Evolutionary conservation across 2,888 invertebrate species (phyloP).

Genomic region (Deroplatys truncata): DNA sequence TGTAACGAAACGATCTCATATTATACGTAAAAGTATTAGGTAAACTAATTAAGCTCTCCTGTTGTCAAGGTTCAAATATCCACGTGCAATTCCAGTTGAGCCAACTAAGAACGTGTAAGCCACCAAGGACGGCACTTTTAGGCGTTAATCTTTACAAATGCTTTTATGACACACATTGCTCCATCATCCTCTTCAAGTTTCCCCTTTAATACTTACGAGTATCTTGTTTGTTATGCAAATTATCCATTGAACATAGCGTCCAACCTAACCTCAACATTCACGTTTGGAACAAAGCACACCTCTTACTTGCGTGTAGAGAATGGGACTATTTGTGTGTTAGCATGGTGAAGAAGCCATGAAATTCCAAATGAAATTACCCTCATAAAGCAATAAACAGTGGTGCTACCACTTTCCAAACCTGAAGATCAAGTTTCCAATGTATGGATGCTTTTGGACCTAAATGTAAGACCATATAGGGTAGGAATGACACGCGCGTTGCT

Average conservation of each 20-base stretch:
- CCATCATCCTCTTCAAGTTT: neutral
- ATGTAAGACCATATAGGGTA: neutral
- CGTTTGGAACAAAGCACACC: neutral
- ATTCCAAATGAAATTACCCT: neutral
- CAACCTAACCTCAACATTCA: neutral
- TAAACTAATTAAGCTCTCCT: neutral
- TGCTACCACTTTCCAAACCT: neutral
- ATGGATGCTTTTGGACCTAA: neutral
- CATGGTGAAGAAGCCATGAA: neutral
- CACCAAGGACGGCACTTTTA: neutral
- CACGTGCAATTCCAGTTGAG: neutral
- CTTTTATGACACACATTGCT: neutral
- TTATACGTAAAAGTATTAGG: too few species aligned
- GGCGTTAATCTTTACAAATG: neutral
- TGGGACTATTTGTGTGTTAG: neutral
- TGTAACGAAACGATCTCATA: neutral
- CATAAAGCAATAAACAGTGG: neutral
- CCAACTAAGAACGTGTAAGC: neutral
- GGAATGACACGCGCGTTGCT: too few species aligned
- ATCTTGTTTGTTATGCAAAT: constrained; percentile 8
- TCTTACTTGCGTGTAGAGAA: neutral
- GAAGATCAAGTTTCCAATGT: neutral
- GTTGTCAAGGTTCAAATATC: neutral
- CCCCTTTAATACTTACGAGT: neutral
- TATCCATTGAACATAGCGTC: neutral